Percentiles rank a stretch among this genome's conserved stretches.
Conservation (phyloP, 2,888 invertebrate species). For the Timema cristinae region DNA sequence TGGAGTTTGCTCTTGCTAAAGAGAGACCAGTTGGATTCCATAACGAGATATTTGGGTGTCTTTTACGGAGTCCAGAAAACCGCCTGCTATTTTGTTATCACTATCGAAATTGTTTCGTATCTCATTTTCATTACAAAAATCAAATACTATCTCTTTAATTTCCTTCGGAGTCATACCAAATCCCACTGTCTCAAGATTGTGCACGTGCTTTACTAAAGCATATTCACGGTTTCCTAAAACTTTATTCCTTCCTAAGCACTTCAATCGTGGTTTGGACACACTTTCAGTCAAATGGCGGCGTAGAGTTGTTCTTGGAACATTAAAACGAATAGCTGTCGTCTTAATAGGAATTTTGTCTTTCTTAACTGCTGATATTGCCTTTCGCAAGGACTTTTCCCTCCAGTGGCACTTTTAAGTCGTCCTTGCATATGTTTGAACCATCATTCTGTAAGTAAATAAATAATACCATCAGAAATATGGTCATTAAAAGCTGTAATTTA, state of each 20-base stretch:
- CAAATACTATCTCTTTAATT: background rate
- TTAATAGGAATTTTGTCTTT: background rate
- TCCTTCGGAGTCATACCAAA: slow-evolving; percentile 8
- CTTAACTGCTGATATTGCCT: background rate
- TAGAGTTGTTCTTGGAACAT: too few species aligned
- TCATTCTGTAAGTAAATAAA: slow-evolving; percentile 7
- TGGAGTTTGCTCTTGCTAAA: slow-evolving; percentile 10
- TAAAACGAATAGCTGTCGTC: too few species aligned
- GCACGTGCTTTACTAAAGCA: background rate
- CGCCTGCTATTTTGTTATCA: slow-evolving; percentile 1
- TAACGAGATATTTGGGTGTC: slow-evolving; percentile 6
- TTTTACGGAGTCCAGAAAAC: slow-evolving; percentile 13
- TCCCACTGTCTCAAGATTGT: slow-evolving; percentile 10
- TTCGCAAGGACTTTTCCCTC: slow-evolving; percentile 10
- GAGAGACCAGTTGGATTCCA: slow-evolving; percentile 3
- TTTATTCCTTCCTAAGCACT: slow-evolving; percentile 7
- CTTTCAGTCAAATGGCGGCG: too few species aligned
- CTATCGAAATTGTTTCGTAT: slow-evolving; percentile 9
- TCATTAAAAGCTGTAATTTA: background rate
- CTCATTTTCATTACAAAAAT: slow-evolving; percentile 13
- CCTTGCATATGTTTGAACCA: slow-evolving; percentile 12
- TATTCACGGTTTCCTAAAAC: background rate
- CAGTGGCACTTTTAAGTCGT: slow-evolving; percentile 7
- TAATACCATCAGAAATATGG: background rate
- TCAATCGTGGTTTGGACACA: background rate